Evolutionary conservation across 2,888 invertebrate genomes (phyloP).

Genomic region (Marronus borbonicus): DNA sequence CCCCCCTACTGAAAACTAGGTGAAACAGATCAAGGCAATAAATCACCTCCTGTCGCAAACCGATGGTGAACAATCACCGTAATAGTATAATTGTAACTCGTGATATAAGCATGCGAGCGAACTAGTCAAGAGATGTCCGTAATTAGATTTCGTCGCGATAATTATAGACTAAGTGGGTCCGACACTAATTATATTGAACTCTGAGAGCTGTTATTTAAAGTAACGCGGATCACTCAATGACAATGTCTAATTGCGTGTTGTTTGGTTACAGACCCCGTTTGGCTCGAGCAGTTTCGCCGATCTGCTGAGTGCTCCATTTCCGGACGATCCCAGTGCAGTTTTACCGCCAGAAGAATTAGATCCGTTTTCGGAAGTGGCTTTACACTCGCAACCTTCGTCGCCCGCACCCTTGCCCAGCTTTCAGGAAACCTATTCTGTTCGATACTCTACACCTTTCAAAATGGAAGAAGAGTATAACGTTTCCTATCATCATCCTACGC

Average conservation of each 20-base stretch:
- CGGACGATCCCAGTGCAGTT: constrained; percentile 81
- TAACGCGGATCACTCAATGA: constrained; percentile 55
- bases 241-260: constrained; percentile 51
- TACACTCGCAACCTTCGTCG: constrained; percentile 67
- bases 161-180: constrained; percentile 57
- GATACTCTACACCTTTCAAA: constrained; percentile 81
- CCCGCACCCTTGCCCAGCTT: constrained; percentile 82
- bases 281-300: constrained; percentile 85
- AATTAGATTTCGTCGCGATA: constrained; percentile 56
- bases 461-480: constrained; percentile 90
- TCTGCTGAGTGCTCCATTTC: constrained; percentile 82
- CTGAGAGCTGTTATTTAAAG: constrained; percentile 54
- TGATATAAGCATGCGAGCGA: constrained; percentile 43
- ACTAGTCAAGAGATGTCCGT: constrained; percentile 52
- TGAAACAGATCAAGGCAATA: constrained; percentile 61
- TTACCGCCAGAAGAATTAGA: constrained; percentile 79
- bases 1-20: constrained; percentile 61
- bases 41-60: constrained; percentile 57
- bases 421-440: constrained; percentile 89
- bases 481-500: constrained; percentile 73
- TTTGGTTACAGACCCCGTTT: constrained; percentile 82
- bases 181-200: constrained; percentile 57
- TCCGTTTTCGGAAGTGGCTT: constrained; percentile 80
- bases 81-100: constrained; percentile 49
- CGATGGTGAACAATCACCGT: constrained; percentile 52